phyloP scores from a whole-genome alignment of 2,797 vertebrate genomes.

The Chloroceryle amazona region DNA sequence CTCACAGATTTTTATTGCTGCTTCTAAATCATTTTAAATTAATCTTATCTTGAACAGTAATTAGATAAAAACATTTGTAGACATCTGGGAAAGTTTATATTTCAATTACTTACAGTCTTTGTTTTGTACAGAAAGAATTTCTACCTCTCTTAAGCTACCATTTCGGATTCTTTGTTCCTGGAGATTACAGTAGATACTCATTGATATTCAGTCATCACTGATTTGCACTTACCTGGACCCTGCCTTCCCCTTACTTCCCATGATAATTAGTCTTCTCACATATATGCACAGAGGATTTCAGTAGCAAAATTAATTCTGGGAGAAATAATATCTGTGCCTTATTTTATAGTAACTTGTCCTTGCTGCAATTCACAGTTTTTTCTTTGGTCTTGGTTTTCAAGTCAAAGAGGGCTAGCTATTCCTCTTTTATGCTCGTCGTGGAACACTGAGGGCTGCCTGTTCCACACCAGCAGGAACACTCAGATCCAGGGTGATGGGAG shows the following conservation, averaged over 20 bases:
- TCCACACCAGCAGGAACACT: rapidly evolving
- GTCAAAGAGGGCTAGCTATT: not conserved
- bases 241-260: not conserved
- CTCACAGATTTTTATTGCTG: not conserved
- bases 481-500: not conserved
- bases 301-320: not conserved
- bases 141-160: not conserved
- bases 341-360: not conserved
- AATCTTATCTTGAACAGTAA: not conserved
- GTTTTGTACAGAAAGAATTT: not conserved
- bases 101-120: not conserved
- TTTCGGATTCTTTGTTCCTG: not conserved
- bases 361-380: not conserved
- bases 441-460: not conserved
- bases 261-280: not conserved
- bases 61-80: not conserved
- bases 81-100: not conserved
- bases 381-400: not conserved
- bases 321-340: not conserved
- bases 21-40: not conserved
- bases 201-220: not conserved
- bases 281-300: not conserved
- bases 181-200: not conserved
- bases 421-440: not conserved
- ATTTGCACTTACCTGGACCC: not conserved